A percentile compares a stretch with the other conserved stretches of the same genome.
Conservation (phyloP, 2,797 vertebrate genomes). For the Sebastiscus tertius region DNA sequence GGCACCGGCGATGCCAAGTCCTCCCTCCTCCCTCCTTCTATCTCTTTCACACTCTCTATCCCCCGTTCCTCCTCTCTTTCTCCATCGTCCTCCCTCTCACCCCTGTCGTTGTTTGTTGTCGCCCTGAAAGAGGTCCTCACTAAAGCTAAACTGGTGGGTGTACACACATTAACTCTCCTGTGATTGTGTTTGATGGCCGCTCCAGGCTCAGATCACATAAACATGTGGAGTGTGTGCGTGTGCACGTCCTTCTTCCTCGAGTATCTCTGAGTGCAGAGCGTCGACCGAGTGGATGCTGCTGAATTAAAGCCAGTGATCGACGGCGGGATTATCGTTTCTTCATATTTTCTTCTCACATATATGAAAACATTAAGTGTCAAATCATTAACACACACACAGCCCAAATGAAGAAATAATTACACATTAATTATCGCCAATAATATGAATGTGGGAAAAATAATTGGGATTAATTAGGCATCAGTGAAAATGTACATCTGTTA, state of each 20-base stretch:
- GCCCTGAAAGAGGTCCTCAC: constrained; percentile 55
- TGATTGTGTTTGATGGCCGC: constrained; percentile 51
- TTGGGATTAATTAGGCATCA: constrained; percentile 56
- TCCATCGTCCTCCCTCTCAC: constrained; percentile 41
- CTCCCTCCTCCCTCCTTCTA: constrained; percentile 37
- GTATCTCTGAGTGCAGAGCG: constrained; percentile 23
- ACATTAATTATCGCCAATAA: constrained; percentile 51
- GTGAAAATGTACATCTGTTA: constrained; percentile 64
- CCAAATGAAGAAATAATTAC: constrained; percentile 60
- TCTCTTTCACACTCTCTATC: constrained; percentile 41
- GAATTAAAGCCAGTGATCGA: constrained; percentile 40
- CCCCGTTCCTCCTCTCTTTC: constrained; percentile 26
- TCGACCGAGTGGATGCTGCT: background rate
- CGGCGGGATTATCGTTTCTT: constrained; percentile 21
- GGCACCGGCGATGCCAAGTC: constrained; percentile 76
- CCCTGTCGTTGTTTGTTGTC: constrained; percentile 56
- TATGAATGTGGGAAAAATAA: constrained; percentile 47
- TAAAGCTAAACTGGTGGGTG: constrained; percentile 70
- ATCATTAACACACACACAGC: constrained; percentile 39
- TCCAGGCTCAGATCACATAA: constrained; percentile 46
- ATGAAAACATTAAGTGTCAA: constrained; percentile 24
- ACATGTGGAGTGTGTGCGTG: constrained; percentile 17
- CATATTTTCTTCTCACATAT: constrained; percentile 36
- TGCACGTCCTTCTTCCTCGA: constrained; percentile 3
- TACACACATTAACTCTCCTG: constrained; percentile 54